Evolutionary conservation across 1,140 invertebrate genomes (phyloP).

Genomic region (Hyphantria cunea): DNA sequence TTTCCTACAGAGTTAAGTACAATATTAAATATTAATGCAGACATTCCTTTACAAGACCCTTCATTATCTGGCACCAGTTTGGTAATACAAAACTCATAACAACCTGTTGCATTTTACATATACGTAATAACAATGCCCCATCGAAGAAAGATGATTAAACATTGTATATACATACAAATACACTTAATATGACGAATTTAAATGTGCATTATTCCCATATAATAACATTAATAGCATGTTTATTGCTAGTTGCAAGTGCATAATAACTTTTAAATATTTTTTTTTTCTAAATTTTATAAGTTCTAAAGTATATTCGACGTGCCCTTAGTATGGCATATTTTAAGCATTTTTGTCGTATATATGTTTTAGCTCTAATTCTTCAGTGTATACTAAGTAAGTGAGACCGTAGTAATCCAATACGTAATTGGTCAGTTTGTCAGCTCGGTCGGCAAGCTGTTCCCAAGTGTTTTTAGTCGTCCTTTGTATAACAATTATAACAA

Average conservation of each 20-base stretch:
- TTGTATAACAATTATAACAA: background rate
- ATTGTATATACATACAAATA: too few species aligned
- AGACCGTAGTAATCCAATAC: too few species aligned
- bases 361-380: background rate
- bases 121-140: too few species aligned
- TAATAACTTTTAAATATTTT: background rate
- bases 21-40: slow-evolving; percentile 11
- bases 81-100: too few species aligned
- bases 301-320: background rate
- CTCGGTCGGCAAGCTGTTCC: too few species aligned
- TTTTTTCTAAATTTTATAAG: too few species aligned
- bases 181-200: too few species aligned
- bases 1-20: slow-evolving; percentile 41
- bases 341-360: background rate
- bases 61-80: slow-evolving; percentile 10
- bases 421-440: too few species aligned
- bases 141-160: too few species aligned
- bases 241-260: background rate
- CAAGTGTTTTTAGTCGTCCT: background rate
- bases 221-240: background rate
- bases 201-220: background rate
- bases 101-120: too few species aligned
- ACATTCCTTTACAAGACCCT: slow-evolving; percentile 12
- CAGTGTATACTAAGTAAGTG: background rate
- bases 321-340: background rate